A percentile compares a stretch with the other conserved stretches of the same genome.
phyloP scores from a whole-genome alignment of 2,888 invertebrate species.

The Flabesymbios commensalis region DNA sequence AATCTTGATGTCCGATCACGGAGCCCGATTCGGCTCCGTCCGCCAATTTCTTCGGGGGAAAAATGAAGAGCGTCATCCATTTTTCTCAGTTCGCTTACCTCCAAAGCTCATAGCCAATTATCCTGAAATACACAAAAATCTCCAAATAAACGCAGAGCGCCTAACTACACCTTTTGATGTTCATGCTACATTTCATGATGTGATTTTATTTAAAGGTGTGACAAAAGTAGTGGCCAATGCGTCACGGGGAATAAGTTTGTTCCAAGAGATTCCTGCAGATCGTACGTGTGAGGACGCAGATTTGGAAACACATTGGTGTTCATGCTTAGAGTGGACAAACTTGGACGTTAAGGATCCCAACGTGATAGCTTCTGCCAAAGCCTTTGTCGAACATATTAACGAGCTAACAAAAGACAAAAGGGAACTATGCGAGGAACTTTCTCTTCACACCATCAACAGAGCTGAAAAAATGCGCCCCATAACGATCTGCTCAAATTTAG shows the following conservation, averaged over 20 bases:
- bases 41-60: slow-evolving; percentile 88
- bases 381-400: slow-evolving; percentile 24
- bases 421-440: slow-evolving; percentile 16
- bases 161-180: slow-evolving; percentile 89
- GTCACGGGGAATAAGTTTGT: slow-evolving; percentile 60
- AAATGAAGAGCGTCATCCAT: slow-evolving; percentile 86
- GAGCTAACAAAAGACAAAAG: slow-evolving; percentile 12
- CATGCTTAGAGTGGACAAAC: slow-evolving; percentile 83
- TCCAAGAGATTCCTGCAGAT: slow-evolving; percentile 66
- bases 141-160: slow-evolving; percentile 69
- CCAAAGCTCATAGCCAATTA: slow-evolving; percentile 70
- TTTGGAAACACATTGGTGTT: slow-evolving; percentile 95
- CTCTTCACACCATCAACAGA: slow-evolving; percentile 13
- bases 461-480: slow-evolving; percentile 25
- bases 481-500: slow-evolving; percentile 71
- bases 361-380: slow-evolving; percentile 17
- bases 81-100: slow-evolving; percentile 81
- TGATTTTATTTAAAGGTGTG: no score
- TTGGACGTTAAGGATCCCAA: slow-evolving; percentile 64
- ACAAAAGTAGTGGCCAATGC: slow-evolving; percentile 19
- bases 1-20: slow-evolving; percentile 92
- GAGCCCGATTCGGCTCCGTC: slow-evolving; percentile 76
- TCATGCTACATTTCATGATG: slow-evolving; percentile 76
- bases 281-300: slow-evolving; percentile 85
- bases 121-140: slow-evolving; percentile 68